Conservation (phyloP, 2,113 vertebrate species). For the Alosa alosa region DNA sequence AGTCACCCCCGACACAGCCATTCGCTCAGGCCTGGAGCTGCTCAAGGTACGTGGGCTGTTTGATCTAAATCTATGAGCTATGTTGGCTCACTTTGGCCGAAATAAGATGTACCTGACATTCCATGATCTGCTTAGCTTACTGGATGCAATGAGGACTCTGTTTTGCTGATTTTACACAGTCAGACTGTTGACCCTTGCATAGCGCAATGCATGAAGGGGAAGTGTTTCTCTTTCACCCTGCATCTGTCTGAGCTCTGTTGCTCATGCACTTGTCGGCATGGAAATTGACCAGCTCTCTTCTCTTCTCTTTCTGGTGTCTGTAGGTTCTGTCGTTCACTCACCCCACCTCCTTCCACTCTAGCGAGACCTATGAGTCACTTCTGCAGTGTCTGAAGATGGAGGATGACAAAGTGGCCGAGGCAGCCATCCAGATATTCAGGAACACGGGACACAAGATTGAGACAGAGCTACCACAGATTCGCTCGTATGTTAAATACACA, state of each 20-base stretch:
- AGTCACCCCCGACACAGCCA: slow-evolving; percentile 95
- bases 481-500: slow-evolving; percentile 79
- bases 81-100: no score
- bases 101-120: no score
- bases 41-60: slow-evolving; percentile 79
- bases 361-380: slow-evolving; percentile 97
- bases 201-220: no score
- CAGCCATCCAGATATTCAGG: slow-evolving; percentile 98
- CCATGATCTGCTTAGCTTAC: no score
- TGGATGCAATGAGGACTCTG: no score
- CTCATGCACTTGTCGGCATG: no score
- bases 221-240: no score
- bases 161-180: no score
- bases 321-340: slow-evolving; percentile 98
- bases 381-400: slow-evolving; percentile 99
- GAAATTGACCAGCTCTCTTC: not conserved
- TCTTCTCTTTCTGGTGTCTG: not conserved
- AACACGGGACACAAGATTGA: slow-evolving; percentile 99
- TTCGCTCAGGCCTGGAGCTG: slow-evolving; percentile 94
- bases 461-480: slow-evolving; percentile 92
- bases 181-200: no score
- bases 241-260: no score
- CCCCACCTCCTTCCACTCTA: slow-evolving; percentile 97
- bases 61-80: no score
- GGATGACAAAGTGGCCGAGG: slow-evolving; percentile 98